These are phyloP conservation scores for Asobara japonica DNA, from an alignment of 1,140 invertebrate species.

Conservation along the genomic window DNA sequence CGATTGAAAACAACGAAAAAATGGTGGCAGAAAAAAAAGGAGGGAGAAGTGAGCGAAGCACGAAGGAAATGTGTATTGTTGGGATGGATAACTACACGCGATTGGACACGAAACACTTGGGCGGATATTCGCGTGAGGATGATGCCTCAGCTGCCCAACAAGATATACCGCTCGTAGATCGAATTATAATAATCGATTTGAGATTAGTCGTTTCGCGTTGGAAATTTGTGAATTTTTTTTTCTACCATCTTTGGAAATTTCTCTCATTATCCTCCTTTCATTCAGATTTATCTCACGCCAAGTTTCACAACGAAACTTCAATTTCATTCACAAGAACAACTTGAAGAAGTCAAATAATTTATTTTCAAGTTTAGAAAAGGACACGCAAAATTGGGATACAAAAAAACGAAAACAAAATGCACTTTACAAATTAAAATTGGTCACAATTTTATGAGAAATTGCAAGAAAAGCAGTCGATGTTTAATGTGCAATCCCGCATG, in stretches of 20 bases:
- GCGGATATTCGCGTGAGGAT: not conserved
- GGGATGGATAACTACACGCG: not conserved
- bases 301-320: not conserved
- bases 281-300: not conserved
- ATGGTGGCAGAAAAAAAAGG: not conserved
- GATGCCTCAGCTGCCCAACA: not conserved
- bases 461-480: no score
- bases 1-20: not conserved
- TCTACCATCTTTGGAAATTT: not conserved
- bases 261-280: not conserved
- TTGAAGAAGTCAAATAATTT: not conserved
- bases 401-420: no score
- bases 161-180: not conserved
- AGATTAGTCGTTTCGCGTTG: not conserved
- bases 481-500: no score
- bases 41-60: not conserved
- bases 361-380: no score
- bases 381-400: no score
- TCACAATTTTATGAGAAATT: no score
- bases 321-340: not conserved
- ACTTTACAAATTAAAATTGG: no score
- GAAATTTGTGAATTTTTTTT: not conserved
- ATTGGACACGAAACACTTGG: not conserved
- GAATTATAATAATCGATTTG: conserved; percentile 12
- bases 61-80: conserved; percentile 3